Conservation (phyloP, 2,888 invertebrate species). For the Erannis defoliaria region DNA sequence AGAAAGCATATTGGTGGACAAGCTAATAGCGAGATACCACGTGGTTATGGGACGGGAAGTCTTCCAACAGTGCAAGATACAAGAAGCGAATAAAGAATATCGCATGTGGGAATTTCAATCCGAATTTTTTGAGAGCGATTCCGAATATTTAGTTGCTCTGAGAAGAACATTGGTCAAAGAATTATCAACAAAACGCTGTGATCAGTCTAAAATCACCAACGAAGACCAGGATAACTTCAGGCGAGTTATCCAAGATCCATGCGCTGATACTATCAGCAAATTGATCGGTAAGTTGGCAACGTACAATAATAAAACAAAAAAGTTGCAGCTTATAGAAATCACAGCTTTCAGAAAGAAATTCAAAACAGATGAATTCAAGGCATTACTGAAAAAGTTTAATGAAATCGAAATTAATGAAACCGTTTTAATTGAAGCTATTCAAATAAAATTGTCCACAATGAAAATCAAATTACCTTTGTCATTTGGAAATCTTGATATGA, state of each 20-base stretch:
- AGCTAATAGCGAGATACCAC: constrained; percentile 55
- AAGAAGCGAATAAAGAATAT: constrained; percentile 21
- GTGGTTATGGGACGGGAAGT: constrained; percentile 53
- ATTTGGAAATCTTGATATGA: constrained; percentile 57
- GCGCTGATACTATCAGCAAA: constrained; percentile 45
- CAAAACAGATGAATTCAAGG: constrained; percentile 29
- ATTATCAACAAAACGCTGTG: constrained; percentile 43
- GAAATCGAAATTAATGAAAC: constrained; percentile 43
- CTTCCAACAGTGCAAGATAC: constrained; percentile 36
- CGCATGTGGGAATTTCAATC: constrained; percentile 48
- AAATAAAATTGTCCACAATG: constrained; percentile 41
- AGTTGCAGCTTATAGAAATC: constrained; percentile 38
- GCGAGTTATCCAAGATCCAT: constrained; percentile 42
- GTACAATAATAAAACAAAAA: constrained; percentile 37
- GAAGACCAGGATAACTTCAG: constrained; percentile 40
- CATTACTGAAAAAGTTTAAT: constrained; percentile 43
- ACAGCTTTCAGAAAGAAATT: constrained; percentile 44
- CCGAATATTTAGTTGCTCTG: constrained; percentile 42
- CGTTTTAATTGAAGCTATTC: constrained; percentile 47
- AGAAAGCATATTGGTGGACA: constrained; percentile 50
- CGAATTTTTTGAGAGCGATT: constrained; percentile 51
- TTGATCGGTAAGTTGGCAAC: constrained; percentile 50
- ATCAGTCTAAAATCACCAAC: constrained; percentile 39
- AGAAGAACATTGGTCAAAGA: constrained; percentile 49
- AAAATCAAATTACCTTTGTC: constrained; percentile 49